These are phyloP conservation scores for Patiria pectinifera DNA, from an alignment of 53 echinoderm and acorn worm species.

Conservation along the genomic window DNA sequence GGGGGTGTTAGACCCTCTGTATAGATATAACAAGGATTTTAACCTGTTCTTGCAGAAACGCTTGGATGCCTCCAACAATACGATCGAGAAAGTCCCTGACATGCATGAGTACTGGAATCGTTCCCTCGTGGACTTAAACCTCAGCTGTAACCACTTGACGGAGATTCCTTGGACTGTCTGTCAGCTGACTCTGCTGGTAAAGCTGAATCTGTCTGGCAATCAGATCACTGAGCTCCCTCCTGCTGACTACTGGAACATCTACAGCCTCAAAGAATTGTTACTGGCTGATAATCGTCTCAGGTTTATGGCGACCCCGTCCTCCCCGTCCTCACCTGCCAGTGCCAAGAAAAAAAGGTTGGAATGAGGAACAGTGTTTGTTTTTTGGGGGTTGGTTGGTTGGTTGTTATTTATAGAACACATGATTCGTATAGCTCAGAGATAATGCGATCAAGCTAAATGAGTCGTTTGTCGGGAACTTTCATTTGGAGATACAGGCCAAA, in stretches of 20 bases:
- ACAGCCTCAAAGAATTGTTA: constrained; percentile 65
- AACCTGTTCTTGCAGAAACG: too few species aligned
- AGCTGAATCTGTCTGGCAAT: constrained; percentile 51
- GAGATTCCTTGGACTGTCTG: constrained; percentile 67
- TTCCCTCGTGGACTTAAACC: constrained; percentile 42
- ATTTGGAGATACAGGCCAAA: too few species aligned
- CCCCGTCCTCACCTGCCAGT: background rate
- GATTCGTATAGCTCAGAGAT: too few species aligned
- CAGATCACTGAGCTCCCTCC: constrained; percentile 44
- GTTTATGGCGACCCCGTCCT: constrained; percentile 11
- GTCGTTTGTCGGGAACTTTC: too few species aligned
- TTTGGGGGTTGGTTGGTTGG: too few species aligned
- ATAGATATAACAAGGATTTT: too few species aligned
- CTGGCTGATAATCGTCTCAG: constrained; percentile 74
- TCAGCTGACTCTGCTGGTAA: constrained; percentile 52
- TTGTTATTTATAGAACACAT: too few species aligned
- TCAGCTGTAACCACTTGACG: constrained; percentile 47
- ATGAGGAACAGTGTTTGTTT: too few species aligned
- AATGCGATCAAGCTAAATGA: too few species aligned
- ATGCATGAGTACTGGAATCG: constrained; percentile 63
- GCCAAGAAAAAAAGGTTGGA: constrained; percentile 20
- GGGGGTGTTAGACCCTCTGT: too few species aligned
- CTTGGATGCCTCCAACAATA: constrained; percentile 45
- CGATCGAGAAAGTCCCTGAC: constrained; percentile 32
- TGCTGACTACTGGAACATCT: constrained; percentile 55